Evolutionary conservation across 2,113 vertebrate species (phyloP), one percentile per base, ranked within the genome.

Genomic region (Tringa solitaria): DNA sequence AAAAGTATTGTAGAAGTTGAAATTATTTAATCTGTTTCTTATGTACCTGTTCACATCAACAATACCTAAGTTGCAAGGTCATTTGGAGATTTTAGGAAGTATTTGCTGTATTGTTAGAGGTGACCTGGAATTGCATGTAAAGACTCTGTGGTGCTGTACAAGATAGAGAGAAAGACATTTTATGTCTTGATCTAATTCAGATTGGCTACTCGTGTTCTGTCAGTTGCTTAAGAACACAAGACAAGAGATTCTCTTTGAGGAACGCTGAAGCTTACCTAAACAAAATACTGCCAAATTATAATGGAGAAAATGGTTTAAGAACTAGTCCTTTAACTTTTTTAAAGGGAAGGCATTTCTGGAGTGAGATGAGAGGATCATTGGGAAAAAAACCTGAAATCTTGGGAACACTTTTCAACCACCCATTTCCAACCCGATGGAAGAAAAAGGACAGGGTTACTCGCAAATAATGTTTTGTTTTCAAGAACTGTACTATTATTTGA

Each of bases 31-130:
- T 63, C 0, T 0, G 48, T 79, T 67, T n/a, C 35, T 24, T 22
- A 83, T 35, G 6, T 51, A 8, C 23, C 28, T 8, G 17, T 33
- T 82, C 37, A 26, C 26, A 41, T 39, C 0, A 1, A 0, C 2
- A 2, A 9, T 51, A n/a, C 33, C 73, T 28, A 57, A 3, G 0
- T 59, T 85, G 48, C 54, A 51, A 70, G 63, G 48, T 70, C 21
- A 41, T 12, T 14, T 76, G 63, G 43, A 37, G 5, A 2, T 48
- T 63, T 75, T 64, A n/a, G 39, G 11, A 46, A 60, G 24, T 56
- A 24, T 80, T 84, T 72, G 39, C 16, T 79, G 15, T 63, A 86
- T 48, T 43, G 10, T 64, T 87, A 63, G 61, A 68, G 39, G 14
- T 56, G 27, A 13, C 61, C 39, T 73, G 67, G 57, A 69, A 57